Evolutionary conservation across 2,113 vertebrate genomes (phyloP).

Genomic region (Saguinus imperator): DNA sequence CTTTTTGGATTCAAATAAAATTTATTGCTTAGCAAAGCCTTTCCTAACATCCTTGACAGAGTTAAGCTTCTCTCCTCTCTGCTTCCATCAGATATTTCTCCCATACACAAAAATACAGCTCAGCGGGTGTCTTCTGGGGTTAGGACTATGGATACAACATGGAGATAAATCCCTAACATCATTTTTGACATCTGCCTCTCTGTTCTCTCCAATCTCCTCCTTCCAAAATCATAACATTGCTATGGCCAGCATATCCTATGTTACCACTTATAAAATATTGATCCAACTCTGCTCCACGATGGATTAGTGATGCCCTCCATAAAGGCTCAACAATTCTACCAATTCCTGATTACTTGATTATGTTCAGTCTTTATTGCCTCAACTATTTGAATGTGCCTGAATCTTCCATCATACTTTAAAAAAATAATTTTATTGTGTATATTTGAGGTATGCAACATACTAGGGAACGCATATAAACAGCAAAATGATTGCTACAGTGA

Average conservation of each 20-base stretch:
- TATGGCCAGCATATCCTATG: neutral
- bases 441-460: neutral
- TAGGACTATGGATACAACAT: neutral
- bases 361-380: neutral
- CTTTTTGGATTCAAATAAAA: neutral
- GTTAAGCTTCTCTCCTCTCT: neutral
- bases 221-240: neutral
- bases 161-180: neutral
- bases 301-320: neutral
- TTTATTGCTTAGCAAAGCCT: neutral
- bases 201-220: neutral
- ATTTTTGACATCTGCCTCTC: neutral
- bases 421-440: neutral
- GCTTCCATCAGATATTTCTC: neutral
- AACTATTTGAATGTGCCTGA: neutral
- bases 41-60: neutral
- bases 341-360: neutral
- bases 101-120: fast-evolving
- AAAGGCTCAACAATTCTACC: neutral
- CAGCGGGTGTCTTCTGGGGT: neutral
- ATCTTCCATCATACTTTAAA: neutral
- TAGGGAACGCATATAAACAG: neutral
- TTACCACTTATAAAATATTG: neutral
- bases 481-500: neutral
- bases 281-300: neutral